Evolutionary conservation across 2,113 vertebrate species (phyloP).

Genomic region (Pseudopipra pipra): DNA sequence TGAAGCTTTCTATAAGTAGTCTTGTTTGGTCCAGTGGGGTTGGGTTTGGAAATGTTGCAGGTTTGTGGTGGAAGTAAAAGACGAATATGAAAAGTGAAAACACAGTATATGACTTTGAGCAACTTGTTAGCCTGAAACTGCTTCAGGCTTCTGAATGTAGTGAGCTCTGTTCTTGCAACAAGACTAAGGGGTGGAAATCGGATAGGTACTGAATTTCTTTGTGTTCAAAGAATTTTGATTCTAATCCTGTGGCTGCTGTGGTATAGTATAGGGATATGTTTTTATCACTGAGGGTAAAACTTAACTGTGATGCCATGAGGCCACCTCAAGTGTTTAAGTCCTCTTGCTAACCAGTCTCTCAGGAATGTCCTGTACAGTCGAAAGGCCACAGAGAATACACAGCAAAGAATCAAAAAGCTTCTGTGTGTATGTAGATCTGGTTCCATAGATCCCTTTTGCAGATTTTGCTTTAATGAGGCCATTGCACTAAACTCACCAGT

Average conservation of each 20-base stretch:
- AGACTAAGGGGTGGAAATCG: neutral
- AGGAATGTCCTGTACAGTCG: neutral
- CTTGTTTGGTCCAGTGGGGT: neutral
- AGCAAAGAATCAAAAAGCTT: neutral
- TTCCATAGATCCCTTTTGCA: neutral
- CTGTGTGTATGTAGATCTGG: neutral
- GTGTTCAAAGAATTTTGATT: neutral
- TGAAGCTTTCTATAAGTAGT: neutral
- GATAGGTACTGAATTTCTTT: neutral
- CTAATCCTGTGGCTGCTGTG: neutral
- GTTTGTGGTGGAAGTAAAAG: neutral
- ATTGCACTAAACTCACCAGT: neutral
- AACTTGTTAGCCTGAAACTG: neutral
- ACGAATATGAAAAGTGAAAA: neutral
- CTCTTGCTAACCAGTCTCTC: neutral
- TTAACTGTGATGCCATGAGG: neutral
- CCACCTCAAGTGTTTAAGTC: neutral
- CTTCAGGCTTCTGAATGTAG: neutral
- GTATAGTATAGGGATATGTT: neutral
- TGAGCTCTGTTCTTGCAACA: neutral
- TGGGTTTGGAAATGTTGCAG: neutral
- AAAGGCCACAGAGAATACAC: neutral
- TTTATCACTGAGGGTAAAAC: neutral
- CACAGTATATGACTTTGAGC: neutral
- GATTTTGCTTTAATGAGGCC: neutral